Percentiles rank a stretch among this genome's conserved stretches.
Evolutionary conservation across 2,797 vertebrate species (phyloP).

Genomic region (Caiman crocodilus): DNA sequence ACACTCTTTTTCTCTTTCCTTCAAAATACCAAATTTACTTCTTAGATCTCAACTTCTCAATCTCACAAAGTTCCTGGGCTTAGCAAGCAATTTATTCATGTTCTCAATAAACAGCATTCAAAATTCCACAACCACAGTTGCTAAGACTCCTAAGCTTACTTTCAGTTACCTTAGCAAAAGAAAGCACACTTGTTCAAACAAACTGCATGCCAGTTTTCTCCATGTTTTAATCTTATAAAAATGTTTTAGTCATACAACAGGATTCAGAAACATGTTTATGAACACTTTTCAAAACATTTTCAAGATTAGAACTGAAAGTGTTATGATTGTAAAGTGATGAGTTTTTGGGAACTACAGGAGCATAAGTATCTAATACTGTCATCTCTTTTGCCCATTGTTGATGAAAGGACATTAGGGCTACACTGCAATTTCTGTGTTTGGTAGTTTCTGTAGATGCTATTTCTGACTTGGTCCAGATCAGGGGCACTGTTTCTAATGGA

Average conservation of each 20-base stretch:
- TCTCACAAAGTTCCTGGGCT: conserved; percentile 29
- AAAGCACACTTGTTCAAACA: conserved; percentile 77
- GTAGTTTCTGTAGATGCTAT: background rate
- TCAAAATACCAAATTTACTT: accelerated
- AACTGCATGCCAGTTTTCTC: conserved; percentile 63
- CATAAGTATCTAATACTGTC: background rate
- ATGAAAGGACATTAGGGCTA: background rate
- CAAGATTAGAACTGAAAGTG: conserved; percentile 59
- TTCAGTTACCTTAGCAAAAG: conserved; percentile 65
- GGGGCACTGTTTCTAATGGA: no score
- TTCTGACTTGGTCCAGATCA: background rate
- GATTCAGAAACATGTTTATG: conserved; percentile 75
- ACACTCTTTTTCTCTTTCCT: background rate
- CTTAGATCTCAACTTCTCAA: background rate
- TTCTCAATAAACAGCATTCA: conserved; percentile 65
- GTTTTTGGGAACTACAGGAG: background rate
- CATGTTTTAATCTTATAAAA: conserved; percentile 75
- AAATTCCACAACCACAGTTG: conserved; percentile 52
- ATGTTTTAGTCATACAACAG: conserved; percentile 65
- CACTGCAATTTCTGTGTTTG: background rate
- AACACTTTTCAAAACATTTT: conserved; percentile 77
- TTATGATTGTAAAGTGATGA: conserved; percentile 43
- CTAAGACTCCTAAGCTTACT: conserved; percentile 59
- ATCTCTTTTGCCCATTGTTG: background rate
- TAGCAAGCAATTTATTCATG: conserved; percentile 25